Evolutionary conservation across 2,888 invertebrate species (phyloP), one percentile per base, ranked within the genome.

Genomic region (Thysanoteuthis rhombus): DNA sequence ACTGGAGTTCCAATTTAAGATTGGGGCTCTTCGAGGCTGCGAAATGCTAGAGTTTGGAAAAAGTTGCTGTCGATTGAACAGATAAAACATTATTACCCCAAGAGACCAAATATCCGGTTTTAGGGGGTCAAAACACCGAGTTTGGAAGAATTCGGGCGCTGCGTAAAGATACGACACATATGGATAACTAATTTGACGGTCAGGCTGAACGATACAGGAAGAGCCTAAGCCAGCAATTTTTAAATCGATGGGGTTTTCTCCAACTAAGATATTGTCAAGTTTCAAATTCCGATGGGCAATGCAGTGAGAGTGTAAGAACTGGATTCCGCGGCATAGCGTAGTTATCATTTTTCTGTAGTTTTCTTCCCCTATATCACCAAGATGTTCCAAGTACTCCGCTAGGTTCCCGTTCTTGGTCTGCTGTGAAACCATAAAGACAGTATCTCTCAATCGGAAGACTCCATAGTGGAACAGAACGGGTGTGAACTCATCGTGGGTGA

Each of bases 101-200:
- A 92, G 40, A 1, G 92, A n/a, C 92, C 92, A 92, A n/a, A 92
- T 92, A 28, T 92, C 92, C 32, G 92, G 92, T 45, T 92, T 92
- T 6, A 92, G 45, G 22, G 92, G 92, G 36, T 42, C 92, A 45
- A 92, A 92, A 32, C 92, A n/a, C 8, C 92, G 92, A 16, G 92
- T 92, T 28, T 92, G 92, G n/a, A 92, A 92, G n/a, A 92, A 45
- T 92, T 92, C 92, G 0, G 92, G 92, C 1, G 92, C 92, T 1
- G 92, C 92, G 42, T 92, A 92, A n/a, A 28, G 40, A 32, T 92
- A 92, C 8, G 92, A 40, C 32, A 40, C 40, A 45, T 45, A 92
- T 8, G 92, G 92, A 32, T 92, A 45, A 92, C 19, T 92, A 16
- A 92, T 92, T 4, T n/a, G 28, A 19, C 92, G 40, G 36, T 40